Base-by-base conservation (phyloP, 2,113 vertebrate genomes). In the Neotoma lepida region DNA sequence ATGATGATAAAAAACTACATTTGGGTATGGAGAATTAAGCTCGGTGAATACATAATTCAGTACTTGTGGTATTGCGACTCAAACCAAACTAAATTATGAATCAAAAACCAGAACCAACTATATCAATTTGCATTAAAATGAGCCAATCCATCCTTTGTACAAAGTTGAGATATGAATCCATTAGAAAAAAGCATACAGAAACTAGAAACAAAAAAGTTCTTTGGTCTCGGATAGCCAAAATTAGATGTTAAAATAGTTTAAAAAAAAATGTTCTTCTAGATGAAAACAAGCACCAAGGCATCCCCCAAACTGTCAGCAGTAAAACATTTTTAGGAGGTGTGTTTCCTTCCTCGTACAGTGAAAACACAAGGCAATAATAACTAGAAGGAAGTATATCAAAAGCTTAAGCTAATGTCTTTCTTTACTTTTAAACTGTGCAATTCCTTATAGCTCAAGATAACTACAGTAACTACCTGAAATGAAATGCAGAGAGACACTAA, bases 31-130 rank as follows among this genome's bases (percentile, higher is more conserved):
- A 91, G 68, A 96, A 87, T 89, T 91, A 86, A 64, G 46, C 86
- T 96, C 44, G 33, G 33, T 90, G 64, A 93, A 91, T 87, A 81
- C 20, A 93, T 93, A 95, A 96, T 90, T 92, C 68, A 96, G 78
- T 90, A 90, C 30, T 68, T 89, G 71, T 81, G 81, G 56, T 86
- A 94, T 13, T 51, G 66, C 78, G 44, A 95, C 54, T 71, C 26
- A 96, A 93, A 91, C 74, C 74, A 93, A 96, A 81, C 91, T 97
- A 87, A 95, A 94, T 95, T 95, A 93, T 95, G 80, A 95, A 91
- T 85, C 51, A 85, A 95, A 95, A 95, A 6, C 12, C 39, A 94
- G 66, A 97, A 95, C 68, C 49, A 92, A 95, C 73, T 64, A 46
- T 46, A 89, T 91, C 82, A 94, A 95, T 95, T 95, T 93, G 77